Percentiles rank a stretch among this genome's conserved stretches.
Evolutionary conservation across 2,113 vertebrate genomes (phyloP).

Genomic region (Lutjanus erythropterus): DNA sequence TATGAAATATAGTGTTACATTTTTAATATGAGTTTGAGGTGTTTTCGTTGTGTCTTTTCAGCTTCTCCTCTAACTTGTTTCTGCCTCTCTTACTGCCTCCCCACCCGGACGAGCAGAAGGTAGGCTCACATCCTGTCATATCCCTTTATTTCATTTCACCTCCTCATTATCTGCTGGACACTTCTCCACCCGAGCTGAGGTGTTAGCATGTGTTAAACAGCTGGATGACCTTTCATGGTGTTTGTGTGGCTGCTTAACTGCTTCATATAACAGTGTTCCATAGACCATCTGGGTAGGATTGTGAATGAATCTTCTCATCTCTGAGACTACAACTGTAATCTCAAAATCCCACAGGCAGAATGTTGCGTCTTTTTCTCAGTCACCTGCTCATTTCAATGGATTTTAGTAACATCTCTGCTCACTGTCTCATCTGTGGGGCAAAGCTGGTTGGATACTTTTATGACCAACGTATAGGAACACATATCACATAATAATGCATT

Average conservation of each 20-base stretch:
- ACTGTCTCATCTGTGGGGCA: neutral
- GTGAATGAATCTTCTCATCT: neutral
- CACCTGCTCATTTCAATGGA: neutral
- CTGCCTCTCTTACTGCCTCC: conserved; percentile 56
- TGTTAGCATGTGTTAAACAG: neutral
- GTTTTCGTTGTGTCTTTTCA: conserved; percentile 44
- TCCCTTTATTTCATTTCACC: neutral
- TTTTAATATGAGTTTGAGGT: conserved; percentile 1
- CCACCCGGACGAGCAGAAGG: conserved; percentile 80
- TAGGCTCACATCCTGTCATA: conserved; percentile 36
- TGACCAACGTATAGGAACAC: too few relatives aligned
- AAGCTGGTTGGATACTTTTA: too few relatives aligned
- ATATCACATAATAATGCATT: too few relatives aligned
- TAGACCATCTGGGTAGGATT: conserved; percentile 1
- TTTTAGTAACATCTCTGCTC: neutral
- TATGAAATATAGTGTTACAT: neutral
- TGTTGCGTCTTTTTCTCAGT: neutral
- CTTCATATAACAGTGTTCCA: neutral
- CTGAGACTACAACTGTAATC: neutral
- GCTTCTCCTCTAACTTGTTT: conserved; percentile 62
- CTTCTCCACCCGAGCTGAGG: neutral
- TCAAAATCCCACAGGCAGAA: conserved; percentile 1
- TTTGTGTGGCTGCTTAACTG: neutral
- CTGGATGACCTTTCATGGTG: conserved; percentile 1
- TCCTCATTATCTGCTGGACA: neutral